Conservation (phyloP, 2,797 vertebrate species). For the Oryzias sinensis region DNA sequence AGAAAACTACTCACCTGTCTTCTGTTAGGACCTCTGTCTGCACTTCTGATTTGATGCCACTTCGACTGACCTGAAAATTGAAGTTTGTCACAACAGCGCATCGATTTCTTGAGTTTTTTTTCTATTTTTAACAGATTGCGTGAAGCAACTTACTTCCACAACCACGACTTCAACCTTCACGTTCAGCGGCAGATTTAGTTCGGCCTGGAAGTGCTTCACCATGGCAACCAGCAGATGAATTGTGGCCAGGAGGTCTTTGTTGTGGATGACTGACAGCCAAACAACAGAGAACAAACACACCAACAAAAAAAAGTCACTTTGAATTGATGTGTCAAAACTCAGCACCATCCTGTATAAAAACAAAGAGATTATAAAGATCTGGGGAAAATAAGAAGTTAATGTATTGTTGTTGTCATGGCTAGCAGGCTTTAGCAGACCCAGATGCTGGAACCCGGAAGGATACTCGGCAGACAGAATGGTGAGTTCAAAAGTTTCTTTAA, state of each 20-base stretch:
- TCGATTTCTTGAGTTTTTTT: not conserved
- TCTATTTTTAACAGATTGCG: too few relatives aligned
- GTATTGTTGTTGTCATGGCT: too few relatives aligned
- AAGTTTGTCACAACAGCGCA: constrained; percentile 1
- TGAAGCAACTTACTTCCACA: constrained; percentile 78
- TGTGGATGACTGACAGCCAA: constrained; percentile 83
- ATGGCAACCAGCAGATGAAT: constrained; percentile 92
- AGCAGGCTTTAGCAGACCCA: too few relatives aligned
- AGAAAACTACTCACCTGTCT: constrained; percentile 68
- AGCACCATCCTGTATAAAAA: not conserved
- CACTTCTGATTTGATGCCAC: constrained; percentile 81
- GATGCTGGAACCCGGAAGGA: too few relatives aligned
- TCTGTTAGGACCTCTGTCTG: constrained; percentile 80
- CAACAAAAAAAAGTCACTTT: constrained; percentile 9
- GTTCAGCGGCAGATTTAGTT: constrained; percentile 78
- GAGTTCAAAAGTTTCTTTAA: too few relatives aligned
- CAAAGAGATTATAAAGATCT: not conserved
- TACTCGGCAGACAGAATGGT: too few relatives aligned
- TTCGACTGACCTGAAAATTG: constrained; percentile 74
- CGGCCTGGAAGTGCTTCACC: constrained; percentile 81
- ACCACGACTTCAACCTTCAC: constrained; percentile 85
- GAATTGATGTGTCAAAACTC: constrained; percentile 14
- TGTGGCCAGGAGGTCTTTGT: constrained; percentile 88
- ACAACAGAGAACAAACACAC: constrained; percentile 37
- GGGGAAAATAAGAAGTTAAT: too few relatives aligned